Conservation (phyloP, 2,113 vertebrate genomes). For the Ariopsis seemanni region DNA sequence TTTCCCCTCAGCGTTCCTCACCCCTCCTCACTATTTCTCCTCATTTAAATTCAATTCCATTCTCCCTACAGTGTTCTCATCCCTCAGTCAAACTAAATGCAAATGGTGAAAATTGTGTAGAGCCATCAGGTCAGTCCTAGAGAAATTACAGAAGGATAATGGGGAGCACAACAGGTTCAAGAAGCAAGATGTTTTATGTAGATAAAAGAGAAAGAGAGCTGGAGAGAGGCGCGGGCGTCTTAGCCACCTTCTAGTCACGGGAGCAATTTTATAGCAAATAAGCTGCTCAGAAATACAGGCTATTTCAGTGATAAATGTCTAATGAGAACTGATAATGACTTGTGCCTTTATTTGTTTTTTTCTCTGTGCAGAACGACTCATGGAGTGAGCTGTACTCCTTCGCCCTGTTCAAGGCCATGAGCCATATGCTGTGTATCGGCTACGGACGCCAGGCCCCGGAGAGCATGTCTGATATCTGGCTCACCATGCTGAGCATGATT, state of each 20-base stretch:
- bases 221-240: background rate
- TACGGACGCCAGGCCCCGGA: slow-evolving; percentile 93
- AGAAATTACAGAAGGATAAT: slow-evolving; percentile 24
- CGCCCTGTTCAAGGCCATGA: slow-evolving; percentile 98
- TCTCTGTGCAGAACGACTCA: slow-evolving; percentile 83
- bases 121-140: slow-evolving; percentile 24
- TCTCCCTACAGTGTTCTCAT: slow-evolving; percentile 26
- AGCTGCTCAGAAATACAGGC: background rate
- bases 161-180: background rate
- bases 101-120: slow-evolving; percentile 27
- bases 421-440: slow-evolving; percentile 98
- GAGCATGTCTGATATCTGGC: slow-evolving; percentile 98
- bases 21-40: background rate
- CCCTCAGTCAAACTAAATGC: slow-evolving; percentile 22
- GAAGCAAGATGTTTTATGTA: slow-evolving; percentile 18
- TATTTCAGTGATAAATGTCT: background rate
- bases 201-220: slow-evolving; percentile 1
- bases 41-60: slow-evolving; percentile 33
- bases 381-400: slow-evolving; percentile 97
- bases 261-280: background rate
- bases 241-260: background rate
- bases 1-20: background rate
- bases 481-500: slow-evolving; percentile 99
- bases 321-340: slow-evolving; percentile 52
- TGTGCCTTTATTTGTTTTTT: slow-evolving; percentile 25